phyloP scores from a whole-genome alignment of 2,113 vertebrate genomes.

The zebrafish (Danio rerio) region GRCz12tu NC_133198.1:31921501-31922000 shows the following conservation, averaged over 20 bases:
- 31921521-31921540: constrained; percentile 56
- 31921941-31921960: no score
- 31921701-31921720: constrained; percentile 49
- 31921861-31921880: not conserved
- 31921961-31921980: no score
- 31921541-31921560: constrained; percentile 53
- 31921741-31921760: constrained; percentile 38
- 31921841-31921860: not conserved
- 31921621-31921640: constrained; percentile 24
- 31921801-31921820: not conserved
- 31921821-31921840: not conserved
- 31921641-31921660: constrained; percentile 13
- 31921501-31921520: constrained; percentile 44
- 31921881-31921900: no score
- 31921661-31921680: constrained; percentile 14
- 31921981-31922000: no score
- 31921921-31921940: no score
- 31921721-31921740: constrained; percentile 23
- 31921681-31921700: constrained; percentile 12
- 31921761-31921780: constrained; percentile 35
- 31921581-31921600: constrained; percentile 56
- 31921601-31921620: constrained; percentile 32
- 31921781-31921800: constrained; percentile 58
- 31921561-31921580: constrained; percentile 48
- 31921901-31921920: no score